A percentile compares a stretch with the other conserved stretches of the same genome.
These are phyloP conservation scores for Xestia sexstrigata DNA, from an alignment of 2,888 invertebrate genomes.

Conservation along the genomic window DNA sequence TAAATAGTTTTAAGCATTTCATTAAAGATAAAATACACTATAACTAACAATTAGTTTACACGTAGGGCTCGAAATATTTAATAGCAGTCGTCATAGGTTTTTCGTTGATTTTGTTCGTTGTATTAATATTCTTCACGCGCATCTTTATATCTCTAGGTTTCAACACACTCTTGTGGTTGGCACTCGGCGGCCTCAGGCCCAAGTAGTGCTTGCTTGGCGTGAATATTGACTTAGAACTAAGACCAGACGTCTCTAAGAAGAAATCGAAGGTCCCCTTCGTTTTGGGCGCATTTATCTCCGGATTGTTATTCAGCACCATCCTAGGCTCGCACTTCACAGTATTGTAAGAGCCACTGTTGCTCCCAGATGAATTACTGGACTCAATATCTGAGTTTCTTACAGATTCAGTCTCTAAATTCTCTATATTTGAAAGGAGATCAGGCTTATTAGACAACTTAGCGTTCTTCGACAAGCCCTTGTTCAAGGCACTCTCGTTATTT, in stretches of 20 bases:
- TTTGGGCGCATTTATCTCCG: slow-evolving; percentile 79
- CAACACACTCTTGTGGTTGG: slow-evolving; percentile 93
- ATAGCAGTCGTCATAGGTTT: slow-evolving; percentile 90
- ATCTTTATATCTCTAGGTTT: slow-evolving; percentile 95
- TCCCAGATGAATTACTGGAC: slow-evolving; percentile 90
- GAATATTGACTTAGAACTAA: slow-evolving; percentile 95
- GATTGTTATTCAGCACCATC: slow-evolving; percentile 80
- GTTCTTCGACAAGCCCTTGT: slow-evolving; percentile 80
- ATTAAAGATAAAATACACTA: slow-evolving; percentile 73
- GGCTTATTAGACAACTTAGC: slow-evolving; percentile 89
- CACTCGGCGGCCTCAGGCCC: slow-evolving; percentile 91
- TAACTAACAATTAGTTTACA: slow-evolving; percentile 77
- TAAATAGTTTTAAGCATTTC: slow-evolving; percentile 84
- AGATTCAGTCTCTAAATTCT: slow-evolving; percentile 90
- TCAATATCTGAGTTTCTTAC: slow-evolving; percentile 93
- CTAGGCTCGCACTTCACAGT: slow-evolving; percentile 87
- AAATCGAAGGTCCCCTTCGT: slow-evolving; percentile 92
- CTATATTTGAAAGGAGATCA: slow-evolving; percentile 90
- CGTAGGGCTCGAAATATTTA: slow-evolving; percentile 90
- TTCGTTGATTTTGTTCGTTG: slow-evolving; percentile 91
- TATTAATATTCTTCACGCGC: slow-evolving; percentile 92
- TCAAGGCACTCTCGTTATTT: slow-evolving; percentile 76
- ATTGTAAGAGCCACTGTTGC: slow-evolving; percentile 87
- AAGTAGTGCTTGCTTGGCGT: slow-evolving; percentile 86
- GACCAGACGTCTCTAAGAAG: slow-evolving; percentile 94